Base-by-base conservation (phyloP, 2,888 invertebrate species). In the Tetrapedia diversipes region DNA sequence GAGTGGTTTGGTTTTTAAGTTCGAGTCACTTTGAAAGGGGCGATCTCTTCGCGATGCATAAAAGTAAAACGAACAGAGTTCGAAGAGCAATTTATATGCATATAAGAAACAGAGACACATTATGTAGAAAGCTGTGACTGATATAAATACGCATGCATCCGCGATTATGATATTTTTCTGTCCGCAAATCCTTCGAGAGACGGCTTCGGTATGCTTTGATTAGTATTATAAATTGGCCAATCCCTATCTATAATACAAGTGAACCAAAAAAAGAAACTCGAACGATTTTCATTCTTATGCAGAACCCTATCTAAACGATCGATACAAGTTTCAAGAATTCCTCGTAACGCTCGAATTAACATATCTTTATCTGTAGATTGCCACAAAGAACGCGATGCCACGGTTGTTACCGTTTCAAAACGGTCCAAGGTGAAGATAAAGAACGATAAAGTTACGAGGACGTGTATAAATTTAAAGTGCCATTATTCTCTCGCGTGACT, bases 401-500 rank as follows among this genome's bases (percentile, higher is more conserved):
- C 32, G 72, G 4, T 43, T 27, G 29, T 19, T 45, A 43, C 54
- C 68, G 29, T 43, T 47, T 32, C 24, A 39, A 11, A 54, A 24
- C 22, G 47, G 24, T n/a, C n/a, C 43, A 11, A 2, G 2, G 10
- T 29, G 29, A 1, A 60, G 39, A 68, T 72, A 68, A 72, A 60
- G 54, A 39, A 53, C 22, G 56, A 16, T 39, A 41, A 41, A 64
- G 34, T 49, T 51, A 49, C 11, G 19, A 41, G 60, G 39, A 69
- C 39, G 60, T 39, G 16, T 54, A 39, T 56, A 56, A 56, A 34
- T 51, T 41, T 34, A 7, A 24, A 49, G 49, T 71, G 57, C 29
- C 34, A 59, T 3, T 32, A 68, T 68, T 60, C 60, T 45, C 53
- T 60, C n/a, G 68, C 68, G 43, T 47, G 53, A 54, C 51, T 39